Base-by-base conservation (phyloP, 2,888 invertebrate genomes). In the Drosophila pseudotakahashii region DNA sequence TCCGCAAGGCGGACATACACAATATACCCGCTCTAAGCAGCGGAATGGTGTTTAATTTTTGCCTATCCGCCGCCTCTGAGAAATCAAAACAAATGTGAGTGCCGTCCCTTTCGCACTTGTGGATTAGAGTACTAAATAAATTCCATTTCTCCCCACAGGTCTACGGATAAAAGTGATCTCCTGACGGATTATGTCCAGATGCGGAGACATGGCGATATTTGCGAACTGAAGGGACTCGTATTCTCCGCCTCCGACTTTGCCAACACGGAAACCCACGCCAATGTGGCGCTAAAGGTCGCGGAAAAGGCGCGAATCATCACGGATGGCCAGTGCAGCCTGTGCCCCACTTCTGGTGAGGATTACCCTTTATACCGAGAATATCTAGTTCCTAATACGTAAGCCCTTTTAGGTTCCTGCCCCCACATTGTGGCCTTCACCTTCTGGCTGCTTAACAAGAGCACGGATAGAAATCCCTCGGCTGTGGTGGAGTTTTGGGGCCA, bases 101-200 rank as follows among this genome's bases (percentile, higher is more conserved):
- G 14, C 26, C 16, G 3, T 44, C 54, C 16, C 34, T 23, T n/a
- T 58, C 41, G 41, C n/a, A 32, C 19, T 4, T 14, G 4, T 26
- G 4, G 30, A 30, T 2, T 32, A 2, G 14, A 19, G 7, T 32
- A 19, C 7, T 30, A 30, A 13, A 36, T 39, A 7, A 14, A 45
- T 34, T 48, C 13, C 32, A 19, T 7, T 30, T 11, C n/a, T 51
- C 7, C 14, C 34, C 32, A 13, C 30, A 81, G 81, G 19, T 42
- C 72, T n/a, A 36, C 73, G 14, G 42, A 87, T 32, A 83, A 86
- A 34, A 73, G 72, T 3, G 90, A 90, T 62, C 81, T 88, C 13
- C 64, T 88, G n/a, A 81, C 91, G 2, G 91, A 92, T 61, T 91
- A 84, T 48, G 92, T 92, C 0, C 92, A 92, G 69, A 67, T 92